Evolutionary conservation across 2,888 invertebrate species (phyloP).

Genomic region (Ormyrus nitidulus): DNA sequence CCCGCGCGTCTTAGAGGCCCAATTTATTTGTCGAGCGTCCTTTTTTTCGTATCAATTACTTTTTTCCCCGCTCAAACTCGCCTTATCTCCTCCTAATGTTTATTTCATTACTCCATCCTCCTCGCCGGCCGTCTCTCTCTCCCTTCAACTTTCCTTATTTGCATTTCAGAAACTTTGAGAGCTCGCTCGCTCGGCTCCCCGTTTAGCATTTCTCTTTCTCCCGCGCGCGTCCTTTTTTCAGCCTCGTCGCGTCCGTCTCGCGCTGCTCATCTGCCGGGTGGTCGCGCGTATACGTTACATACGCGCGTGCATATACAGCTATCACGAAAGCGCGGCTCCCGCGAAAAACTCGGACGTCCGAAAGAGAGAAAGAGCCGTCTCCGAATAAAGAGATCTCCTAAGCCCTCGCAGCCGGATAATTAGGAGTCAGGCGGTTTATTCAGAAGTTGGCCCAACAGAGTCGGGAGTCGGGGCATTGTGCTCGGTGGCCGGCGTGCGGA

Average conservation of each 20-base stretch:
- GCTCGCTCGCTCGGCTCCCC: not conserved
- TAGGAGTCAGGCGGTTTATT: conserved; percentile 49
- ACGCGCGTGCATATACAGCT: conserved; percentile 19
- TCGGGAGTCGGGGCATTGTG: too few relatives aligned
- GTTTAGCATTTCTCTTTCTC: not conserved
- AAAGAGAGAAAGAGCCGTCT: not conserved
- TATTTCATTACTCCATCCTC: not conserved
- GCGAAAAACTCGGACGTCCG: not conserved
- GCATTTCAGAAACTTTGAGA: conserved; percentile 52
- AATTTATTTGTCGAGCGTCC: too few relatives aligned
- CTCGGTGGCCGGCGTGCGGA: too few relatives aligned
- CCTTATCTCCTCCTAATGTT: not conserved
- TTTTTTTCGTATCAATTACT: too few relatives aligned
- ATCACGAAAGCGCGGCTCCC: conserved; percentile 33
- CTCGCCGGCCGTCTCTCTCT: too few relatives aligned
- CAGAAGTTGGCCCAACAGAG: conserved; percentile 57
- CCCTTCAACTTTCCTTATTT: conserved; percentile 51
- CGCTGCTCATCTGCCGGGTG: not conserved
- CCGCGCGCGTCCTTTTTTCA: not conserved
- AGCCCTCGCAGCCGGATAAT: conserved; percentile 36
- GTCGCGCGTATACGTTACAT: conserved; percentile 1
- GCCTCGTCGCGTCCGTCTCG: not conserved
- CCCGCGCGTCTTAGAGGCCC: too few relatives aligned
- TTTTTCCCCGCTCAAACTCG: not conserved
- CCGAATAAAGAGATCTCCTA: conserved; percentile 53